A percentile compares a stretch with the other conserved stretches of the same genome.
Conservation (phyloP, 2,797 vertebrate genomes). For the Smutsia temminckii region DNA sequence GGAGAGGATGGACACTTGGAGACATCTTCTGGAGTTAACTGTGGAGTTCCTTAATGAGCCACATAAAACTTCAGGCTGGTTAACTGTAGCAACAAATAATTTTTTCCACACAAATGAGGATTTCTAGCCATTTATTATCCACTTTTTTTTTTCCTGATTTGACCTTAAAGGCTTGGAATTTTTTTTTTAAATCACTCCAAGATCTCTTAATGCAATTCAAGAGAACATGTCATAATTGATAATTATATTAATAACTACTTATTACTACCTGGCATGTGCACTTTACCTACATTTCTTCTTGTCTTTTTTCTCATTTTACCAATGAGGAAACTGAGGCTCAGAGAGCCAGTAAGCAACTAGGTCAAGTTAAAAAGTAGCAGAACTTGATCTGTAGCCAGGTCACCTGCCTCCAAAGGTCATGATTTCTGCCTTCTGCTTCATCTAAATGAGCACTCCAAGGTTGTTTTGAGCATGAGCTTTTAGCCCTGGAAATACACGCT, state of each 20-base stretch:
- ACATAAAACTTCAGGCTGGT: slow-evolving; percentile 33
- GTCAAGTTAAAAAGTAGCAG: not conserved
- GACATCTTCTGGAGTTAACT: slow-evolving; percentile 34
- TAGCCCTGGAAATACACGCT: not conserved
- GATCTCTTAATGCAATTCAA: slow-evolving; percentile 23
- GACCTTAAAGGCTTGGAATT: slow-evolving; percentile 26
- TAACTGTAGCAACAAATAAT: not conserved
- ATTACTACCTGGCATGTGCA: not conserved
- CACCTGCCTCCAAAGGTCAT: not conserved
- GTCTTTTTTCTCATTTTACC: not conserved
- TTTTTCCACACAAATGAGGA: slow-evolving; percentile 1
- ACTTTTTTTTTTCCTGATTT: slow-evolving; percentile 25
- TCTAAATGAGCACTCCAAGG: not conserved
- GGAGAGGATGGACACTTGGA: slow-evolving; percentile 36
- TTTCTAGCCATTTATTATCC: slow-evolving; percentile 22
- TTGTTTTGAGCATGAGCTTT: not conserved
- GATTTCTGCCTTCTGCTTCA: not conserved
- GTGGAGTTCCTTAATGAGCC: slow-evolving; percentile 50
- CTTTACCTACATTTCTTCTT: not conserved
- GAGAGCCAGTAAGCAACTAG: not conserved
- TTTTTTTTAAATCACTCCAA: not conserved
- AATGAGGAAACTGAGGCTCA: not conserved
- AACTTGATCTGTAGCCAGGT: not conserved
- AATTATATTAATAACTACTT: not conserved
- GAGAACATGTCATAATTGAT: not conserved